A percentile compares a stretch with the other conserved stretches of the same genome.
Evolutionary conservation across 2,888 invertebrate species (phyloP).

Genomic region (Leptinotarsa tumamoca): DNA sequence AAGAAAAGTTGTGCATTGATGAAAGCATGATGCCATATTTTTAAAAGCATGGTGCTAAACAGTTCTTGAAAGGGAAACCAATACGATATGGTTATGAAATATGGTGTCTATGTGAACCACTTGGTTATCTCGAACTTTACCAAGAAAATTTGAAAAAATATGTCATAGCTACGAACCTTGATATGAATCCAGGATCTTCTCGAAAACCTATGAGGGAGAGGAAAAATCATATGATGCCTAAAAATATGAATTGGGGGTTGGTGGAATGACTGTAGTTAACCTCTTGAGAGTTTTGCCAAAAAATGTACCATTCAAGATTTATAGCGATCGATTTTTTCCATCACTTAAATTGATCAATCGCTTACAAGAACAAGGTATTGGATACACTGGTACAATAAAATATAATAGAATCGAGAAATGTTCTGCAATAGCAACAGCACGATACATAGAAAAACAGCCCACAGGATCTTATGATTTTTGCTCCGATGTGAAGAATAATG

Average conservation of each 20-base stretch:
- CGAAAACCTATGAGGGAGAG: not conserved
- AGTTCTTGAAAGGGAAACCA: no score
- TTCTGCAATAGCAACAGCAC: not conserved
- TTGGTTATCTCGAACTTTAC: no score
- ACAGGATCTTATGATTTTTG: no score
- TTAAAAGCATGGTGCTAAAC: no score
- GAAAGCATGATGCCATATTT: no score
- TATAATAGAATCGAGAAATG: not conserved
- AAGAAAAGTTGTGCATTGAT: no score
- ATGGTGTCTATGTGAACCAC: no score
- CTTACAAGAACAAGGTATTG: not conserved
- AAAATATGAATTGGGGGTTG: not conserved
- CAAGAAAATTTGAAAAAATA: no score
- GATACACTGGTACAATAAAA: not conserved
- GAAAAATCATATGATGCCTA: not conserved
- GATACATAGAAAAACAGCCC: no score
- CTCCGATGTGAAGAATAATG: no score
- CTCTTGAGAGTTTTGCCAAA: conserved; percentile 1
- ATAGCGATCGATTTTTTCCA: not conserved
- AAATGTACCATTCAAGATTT: not conserved
- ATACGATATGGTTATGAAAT: no score
- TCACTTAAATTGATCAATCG: not conserved
- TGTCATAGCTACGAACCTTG: no score
- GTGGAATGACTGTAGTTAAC: not conserved
- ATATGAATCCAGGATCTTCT: not conserved